Evolutionary conservation across 2,888 invertebrate species (phyloP), one percentile per base, ranked within the genome.

Genomic region (Heteromurus nitidus): DNA sequence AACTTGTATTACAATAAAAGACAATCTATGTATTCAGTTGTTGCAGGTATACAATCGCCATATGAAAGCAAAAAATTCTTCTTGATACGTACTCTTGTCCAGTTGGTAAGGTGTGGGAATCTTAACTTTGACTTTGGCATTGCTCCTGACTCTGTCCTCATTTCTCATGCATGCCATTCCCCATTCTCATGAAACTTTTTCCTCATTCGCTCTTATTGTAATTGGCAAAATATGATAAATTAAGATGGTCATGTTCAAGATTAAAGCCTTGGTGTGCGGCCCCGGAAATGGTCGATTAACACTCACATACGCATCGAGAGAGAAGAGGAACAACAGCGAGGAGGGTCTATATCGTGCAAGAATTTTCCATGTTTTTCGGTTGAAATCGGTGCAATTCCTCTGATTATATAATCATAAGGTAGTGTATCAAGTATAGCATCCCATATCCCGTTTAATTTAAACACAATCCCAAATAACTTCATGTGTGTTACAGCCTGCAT

Each of bases 201-300:
- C 73, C 60, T 67, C 72, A 68, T 80, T 53, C 30, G n/a, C 16
- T 5, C 24, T 73, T 80, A 55, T 3, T 20, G 22, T 55, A 73
- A 80, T 80, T 80, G 73, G 79, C 67, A 74, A 64, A 74, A 73
- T 73, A 69, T 69, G 74, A 68, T 68, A 68, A 74, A 74, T 67
- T 68, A 53, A 80, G 62, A 80, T 62, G 68, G 53, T 74, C 62
- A 53, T 80, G 73, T 80, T 79, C 47, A 64, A 64, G 70, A 79
- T 70, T 72, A 72, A 65, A 64, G 79, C 70, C 74, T 72, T 67
- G 42, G 80, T 80, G 80, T 80, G 80, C 69, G 80, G 80, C 74
- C 68, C 80, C 60, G 80, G 80, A 80, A 80, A 62, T 74, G 30
- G 67, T 58, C 67, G 65, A 80, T 80, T 80, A 80, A 72, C 73